Evolutionary conservation across 2,888 invertebrate species (phyloP).

Genomic region (Pherbina coryleti): DNA sequence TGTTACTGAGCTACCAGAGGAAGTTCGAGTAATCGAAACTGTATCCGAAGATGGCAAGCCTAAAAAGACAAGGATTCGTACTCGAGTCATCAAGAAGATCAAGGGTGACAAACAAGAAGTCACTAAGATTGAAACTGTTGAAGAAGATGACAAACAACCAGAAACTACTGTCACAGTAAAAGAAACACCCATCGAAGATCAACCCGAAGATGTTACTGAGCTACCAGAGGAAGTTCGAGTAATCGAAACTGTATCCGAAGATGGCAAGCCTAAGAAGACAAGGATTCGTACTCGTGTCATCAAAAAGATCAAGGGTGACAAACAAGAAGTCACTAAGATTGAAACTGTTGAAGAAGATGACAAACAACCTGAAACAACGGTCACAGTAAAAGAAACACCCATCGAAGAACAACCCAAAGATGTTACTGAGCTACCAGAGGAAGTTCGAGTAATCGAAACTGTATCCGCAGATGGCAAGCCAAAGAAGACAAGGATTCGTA

Average conservation of each 20-base stretch:
- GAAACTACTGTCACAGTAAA: slow-evolving; percentile 25
- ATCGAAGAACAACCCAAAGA: slow-evolving; percentile 35
- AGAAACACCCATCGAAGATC: slow-evolving; percentile 9
- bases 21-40: slow-evolving; percentile 37
- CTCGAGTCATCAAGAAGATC: slow-evolving; percentile 28
- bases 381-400: slow-evolving; percentile 44
- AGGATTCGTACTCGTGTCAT: slow-evolving; percentile 42
- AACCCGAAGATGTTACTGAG: slow-evolving; percentile 10
- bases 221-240: slow-evolving; percentile 30
- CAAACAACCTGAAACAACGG: slow-evolving; percentile 44
- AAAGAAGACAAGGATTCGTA: slow-evolving; percentile 48
- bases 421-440: slow-evolving; percentile 45
- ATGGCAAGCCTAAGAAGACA: slow-evolving; percentile 26
- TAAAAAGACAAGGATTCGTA: slow-evolving; percentile 23
- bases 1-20: slow-evolving; percentile 24
- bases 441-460: slow-evolving; percentile 44
- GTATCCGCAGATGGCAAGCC: slow-evolving; percentile 45
- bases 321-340: slow-evolving; percentile 44
- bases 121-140: slow-evolving; percentile 40
- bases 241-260: slow-evolving; percentile 21
- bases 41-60: slow-evolving; percentile 34
- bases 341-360: slow-evolving; percentile 48
- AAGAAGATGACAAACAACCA: slow-evolving; percentile 31
- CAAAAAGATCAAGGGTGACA: slow-evolving; percentile 44
- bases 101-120: slow-evolving; percentile 42